phyloP scores from a whole-genome alignment of 2,113 vertebrate species.

The Limnothrissa miodon region DNA sequence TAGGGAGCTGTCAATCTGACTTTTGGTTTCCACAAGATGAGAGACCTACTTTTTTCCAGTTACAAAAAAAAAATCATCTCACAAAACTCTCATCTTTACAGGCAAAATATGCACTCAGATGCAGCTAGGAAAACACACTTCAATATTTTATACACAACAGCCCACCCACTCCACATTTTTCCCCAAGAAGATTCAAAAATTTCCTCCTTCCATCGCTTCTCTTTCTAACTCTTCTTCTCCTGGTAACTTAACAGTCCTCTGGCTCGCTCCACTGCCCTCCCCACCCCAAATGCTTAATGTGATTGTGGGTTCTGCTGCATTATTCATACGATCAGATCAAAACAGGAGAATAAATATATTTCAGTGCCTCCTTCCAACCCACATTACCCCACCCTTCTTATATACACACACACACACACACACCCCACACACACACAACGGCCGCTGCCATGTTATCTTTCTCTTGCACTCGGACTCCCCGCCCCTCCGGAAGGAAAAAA shows the following conservation, averaged over 20 bases:
- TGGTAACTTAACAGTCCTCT: conserved; percentile 15
- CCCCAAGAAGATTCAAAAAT: neutral
- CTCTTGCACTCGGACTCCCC: conserved; percentile 58
- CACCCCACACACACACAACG: neutral
- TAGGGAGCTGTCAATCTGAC: conserved; percentile 27
- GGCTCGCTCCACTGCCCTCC: conserved; percentile 10
- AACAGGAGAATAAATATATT: conserved; percentile 57
- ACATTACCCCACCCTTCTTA: conserved; percentile 25
- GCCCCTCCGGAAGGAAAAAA: conserved; percentile 33
- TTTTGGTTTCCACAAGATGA: conserved; percentile 30
- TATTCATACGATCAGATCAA: conserved; percentile 65
- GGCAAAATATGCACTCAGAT: conserved; percentile 30
- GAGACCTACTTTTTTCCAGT: conserved; percentile 28
- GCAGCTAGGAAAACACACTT: conserved; percentile 33
- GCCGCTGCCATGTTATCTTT: conserved; percentile 55
- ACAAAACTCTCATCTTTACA: conserved; percentile 27
- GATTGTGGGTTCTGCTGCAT: conserved; percentile 57
- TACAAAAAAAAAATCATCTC: conserved; percentile 42
- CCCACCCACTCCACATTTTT: neutral
- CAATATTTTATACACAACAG: conserved; percentile 47
- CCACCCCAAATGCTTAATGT: conserved; percentile 50
- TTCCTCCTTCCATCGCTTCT: neutral
- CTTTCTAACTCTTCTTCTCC: conserved; percentile 27
- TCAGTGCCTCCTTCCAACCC: conserved; percentile 15
- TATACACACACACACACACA: neutral